Base-by-base conservation (phyloP, 2,888 invertebrate genomes). In the Eustalomyia histrio region DNA sequence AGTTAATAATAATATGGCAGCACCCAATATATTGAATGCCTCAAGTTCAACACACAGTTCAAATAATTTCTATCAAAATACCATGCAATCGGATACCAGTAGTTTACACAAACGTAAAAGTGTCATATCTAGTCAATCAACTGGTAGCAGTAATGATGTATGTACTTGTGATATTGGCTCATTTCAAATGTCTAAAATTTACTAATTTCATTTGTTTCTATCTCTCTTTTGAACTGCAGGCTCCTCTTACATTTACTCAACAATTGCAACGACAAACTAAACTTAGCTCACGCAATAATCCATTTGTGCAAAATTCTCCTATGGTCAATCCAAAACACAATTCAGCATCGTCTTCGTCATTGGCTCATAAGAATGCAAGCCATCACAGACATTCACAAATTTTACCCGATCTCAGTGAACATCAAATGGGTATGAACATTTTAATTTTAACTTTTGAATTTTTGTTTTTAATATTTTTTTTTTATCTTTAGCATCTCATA, bases 231-330 rank as follows among this genome's bases (percentile, higher is more conserved):
- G 1, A n/a, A 18, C 79, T 85, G 85, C 88, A 91, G 83, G 92
- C 94, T 81, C 95, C 95, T 14, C 92, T 97, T 87, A 97, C 97
- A 63, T 98, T 97, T 91, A 97, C 97, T 2, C 97, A 97, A 90
- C 97, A 97, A 92, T 92, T 98, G 68, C 97, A 97, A 84, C 88
- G 91, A 52, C 91, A 91, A 84, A 89, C 89, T 64, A 90, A 90
- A 80, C 87, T 90, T 3, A 90, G 87, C 83, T 89, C 89, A 47
- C 88, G 90, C 68, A 90, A 90, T 82, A 90, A 90, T 87, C 89
- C 88, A 10, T 88, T 88, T 71, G 85, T 88, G 68, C 88, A 88
- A 76, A 86, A 87, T 75, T 84, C 87, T 47, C 85, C 88, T 47
- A 87, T 90, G 84, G 85, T 88, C 12, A 89, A 86, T 83, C 87